Base-by-base conservation (phyloP, 1,140 invertebrate species). In the Solen grandis region DNA sequence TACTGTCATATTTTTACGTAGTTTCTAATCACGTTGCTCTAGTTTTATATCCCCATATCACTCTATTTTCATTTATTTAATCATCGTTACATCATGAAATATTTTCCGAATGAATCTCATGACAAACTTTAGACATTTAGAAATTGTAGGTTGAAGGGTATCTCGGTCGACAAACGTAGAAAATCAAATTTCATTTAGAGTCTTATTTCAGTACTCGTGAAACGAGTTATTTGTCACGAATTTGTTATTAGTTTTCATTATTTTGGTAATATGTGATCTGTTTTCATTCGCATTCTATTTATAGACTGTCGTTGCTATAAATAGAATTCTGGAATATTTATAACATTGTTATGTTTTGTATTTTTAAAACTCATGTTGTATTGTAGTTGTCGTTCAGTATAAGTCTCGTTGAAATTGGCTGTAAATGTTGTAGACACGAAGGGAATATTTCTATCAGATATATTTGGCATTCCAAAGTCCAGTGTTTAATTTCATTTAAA, bases 121-220 rank as follows among this genome's bases (percentile, higher is more conserved):
- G 10, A n/a, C 13, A 35, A n/a, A 41, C 0, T n/a, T n/a, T n/a
- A n/a, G n/a, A n/a, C n/a, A n/a, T n/a, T n/a, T n/a, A n/a, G n/a
- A n/a, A n/a, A n/a, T 54, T 2, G 66, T 54, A 69, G 66, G 66
- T 69, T 27, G 52, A 69, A 69, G 66, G 66, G 66, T 69, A 69
- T 69, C 3, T 55, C 27, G 27, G 54, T 19, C 54, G 5, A 5
- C n/a, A 19, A 4, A 55, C 27, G n/a, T 55, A 22, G 54, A 55
- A 5, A 27, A 55, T 27, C 27, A 19, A 55, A 5, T 50, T 50
- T 55, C 27, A 19, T 5, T 19, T 22, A 55, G 27, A 50, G 22
- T 29, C 55, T 69, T 69, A 52, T 69, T 63, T 55, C 27, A 27
- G n/a, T 31, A 69, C 66, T 69, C 66, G 66, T 69, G 25, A 69